Evolutionary conservation across 2,113 vertebrate species (phyloP), one percentile per base, ranked within the genome.

Genomic region (Gopherus flavomarginatus): DNA sequence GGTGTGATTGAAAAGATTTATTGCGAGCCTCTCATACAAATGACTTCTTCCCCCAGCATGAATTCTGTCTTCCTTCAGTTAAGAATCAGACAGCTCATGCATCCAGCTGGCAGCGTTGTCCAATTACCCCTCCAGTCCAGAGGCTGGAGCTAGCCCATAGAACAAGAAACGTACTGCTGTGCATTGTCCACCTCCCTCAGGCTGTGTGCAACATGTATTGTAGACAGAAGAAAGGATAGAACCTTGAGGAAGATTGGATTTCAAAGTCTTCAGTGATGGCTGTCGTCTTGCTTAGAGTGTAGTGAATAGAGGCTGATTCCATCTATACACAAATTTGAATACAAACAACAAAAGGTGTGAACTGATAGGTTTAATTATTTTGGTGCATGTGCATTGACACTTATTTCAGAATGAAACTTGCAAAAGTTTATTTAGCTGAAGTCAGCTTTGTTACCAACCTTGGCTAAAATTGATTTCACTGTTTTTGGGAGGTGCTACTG

Each of bases 381-480:
- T 89, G 59, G 5, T 14, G 11, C 6, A 2, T 31, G 7, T 53
- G 1, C 85, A 75, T 88, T n/a, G 31, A 19, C 56, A 81, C 16
- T 44, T 83, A 54, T 47, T 4, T 42, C 69, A 72, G 69, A 72
- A 72, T 44, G 26, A 75, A 72, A 77, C 17, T 77, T 77, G 72
- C 12, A 42, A n/a, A 42, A 26, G 72, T 47, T 27, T 47, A 78
- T 27, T 27, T 47, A 26, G 5, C 12, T 47, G 11, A 27, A 78
- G 27, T 21, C 16, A 21, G 8, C 75, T 78, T 78, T 78, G 42
- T 78, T 78, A 47, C 4, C 16, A 3, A 88, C 82, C 86, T 84
- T 81, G 57, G 24, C 47, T 89, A 69, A 24, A 1, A 0, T 31
- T 90, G 27, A 31, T 94, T 4, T 0, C 69, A 11, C 11, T 47